phyloP scores from a whole-genome alignment of 2,113 vertebrate species.

The Otus sunia region DNA sequence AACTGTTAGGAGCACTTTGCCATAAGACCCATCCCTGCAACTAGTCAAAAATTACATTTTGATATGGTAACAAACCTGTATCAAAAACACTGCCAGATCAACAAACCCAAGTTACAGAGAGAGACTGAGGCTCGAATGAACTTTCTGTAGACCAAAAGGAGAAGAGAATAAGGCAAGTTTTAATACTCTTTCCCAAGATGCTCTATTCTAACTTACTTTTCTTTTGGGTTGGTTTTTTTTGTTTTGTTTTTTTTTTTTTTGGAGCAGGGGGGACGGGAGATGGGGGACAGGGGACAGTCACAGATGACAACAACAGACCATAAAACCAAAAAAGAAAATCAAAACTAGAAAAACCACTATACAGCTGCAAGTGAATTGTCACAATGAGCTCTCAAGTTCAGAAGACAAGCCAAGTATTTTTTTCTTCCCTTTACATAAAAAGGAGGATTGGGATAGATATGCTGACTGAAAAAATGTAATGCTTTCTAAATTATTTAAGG shows the following conservation, averaged over 20 bases:
- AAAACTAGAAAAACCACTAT: neutral
- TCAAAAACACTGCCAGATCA: neutral
- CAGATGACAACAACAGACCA: neutral
- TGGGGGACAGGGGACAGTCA: no score
- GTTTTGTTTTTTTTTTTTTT: no score
- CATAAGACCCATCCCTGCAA: neutral
- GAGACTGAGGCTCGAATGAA: neutral
- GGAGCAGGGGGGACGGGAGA: fast-evolving
- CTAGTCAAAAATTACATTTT: neutral
- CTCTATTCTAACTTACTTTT: neutral
- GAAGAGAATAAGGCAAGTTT: neutral
- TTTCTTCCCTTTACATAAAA: neutral
- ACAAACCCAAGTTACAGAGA: neutral
- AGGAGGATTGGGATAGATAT: neutral
- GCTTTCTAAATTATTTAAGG: neutral
- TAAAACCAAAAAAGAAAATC: neutral
- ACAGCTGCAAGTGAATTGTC: neutral
- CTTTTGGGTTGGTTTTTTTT: no score
- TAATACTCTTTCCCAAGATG: neutral
- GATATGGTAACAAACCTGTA: neutral
- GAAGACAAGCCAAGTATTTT: neutral
- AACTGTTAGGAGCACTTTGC: neutral
- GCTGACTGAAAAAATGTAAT: neutral
- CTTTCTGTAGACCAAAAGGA: neutral
- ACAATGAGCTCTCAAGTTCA: neutral